Conservation (phyloP, 2,797 vertebrate species). For the Leuciscus waleckii region DNA sequence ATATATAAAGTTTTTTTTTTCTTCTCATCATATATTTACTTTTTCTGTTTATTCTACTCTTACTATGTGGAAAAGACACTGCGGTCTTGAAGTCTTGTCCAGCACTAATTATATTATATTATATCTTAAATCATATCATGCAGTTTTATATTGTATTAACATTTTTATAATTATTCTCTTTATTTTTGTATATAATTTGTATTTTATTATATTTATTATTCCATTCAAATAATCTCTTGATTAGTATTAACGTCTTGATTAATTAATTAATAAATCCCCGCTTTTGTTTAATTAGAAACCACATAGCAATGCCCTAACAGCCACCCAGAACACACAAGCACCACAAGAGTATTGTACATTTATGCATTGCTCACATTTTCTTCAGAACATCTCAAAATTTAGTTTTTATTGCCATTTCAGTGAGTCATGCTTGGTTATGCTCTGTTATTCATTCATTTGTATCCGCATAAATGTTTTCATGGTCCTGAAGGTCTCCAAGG, state of each 20-base stretch:
- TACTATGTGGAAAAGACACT: background rate
- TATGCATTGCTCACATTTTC: background rate
- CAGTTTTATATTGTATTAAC: background rate
- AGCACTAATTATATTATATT: background rate
- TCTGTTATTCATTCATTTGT: constrained; percentile 22
- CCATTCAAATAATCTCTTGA: background rate
- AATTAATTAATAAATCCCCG: background rate
- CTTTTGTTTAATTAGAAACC: background rate
- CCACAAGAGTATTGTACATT: background rate
- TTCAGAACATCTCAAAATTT: background rate
- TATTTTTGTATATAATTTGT: background rate
- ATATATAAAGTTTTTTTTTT: too few species aligned
- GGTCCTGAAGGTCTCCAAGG: constrained; percentile 19
- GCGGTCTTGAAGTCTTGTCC: background rate
- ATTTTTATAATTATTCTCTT: background rate
- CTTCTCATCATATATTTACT: too few species aligned
- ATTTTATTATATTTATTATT: background rate
- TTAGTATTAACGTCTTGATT: background rate
- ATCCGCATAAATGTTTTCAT: background rate
- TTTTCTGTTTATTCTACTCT: background rate
- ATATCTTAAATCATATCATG: background rate
- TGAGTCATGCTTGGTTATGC: background rate
- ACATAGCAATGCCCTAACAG: too few species aligned
- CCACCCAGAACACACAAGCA: background rate
- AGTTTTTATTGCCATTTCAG: constrained; percentile 1